Percentiles rank a stretch among this genome's conserved stretches.
Evolutionary conservation across 2,797 vertebrate species (phyloP).

Genomic region (Cynopterus sphinx): DNA sequence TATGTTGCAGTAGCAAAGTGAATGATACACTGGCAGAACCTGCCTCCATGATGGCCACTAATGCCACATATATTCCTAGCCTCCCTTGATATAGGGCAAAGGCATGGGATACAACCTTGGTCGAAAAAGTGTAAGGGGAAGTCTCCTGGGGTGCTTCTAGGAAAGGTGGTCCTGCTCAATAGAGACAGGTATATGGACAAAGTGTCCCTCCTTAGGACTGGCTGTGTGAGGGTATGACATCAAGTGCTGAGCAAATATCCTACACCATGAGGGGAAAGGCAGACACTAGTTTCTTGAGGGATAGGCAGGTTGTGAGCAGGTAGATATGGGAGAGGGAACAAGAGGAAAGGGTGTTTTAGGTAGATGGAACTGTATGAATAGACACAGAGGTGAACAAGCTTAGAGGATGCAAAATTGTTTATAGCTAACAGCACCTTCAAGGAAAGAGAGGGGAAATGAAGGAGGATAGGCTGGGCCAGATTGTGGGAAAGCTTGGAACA

Average conservation of each 20-base stretch:
- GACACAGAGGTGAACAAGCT: background rate
- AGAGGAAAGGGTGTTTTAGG: background rate
- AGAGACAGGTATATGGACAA: background rate
- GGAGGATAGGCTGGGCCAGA: background rate
- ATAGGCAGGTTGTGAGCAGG: background rate
- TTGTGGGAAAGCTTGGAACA: background rate
- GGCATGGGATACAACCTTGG: background rate
- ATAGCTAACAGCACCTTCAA: background rate
- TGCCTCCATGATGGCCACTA: background rate
- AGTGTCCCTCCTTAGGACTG: background rate
- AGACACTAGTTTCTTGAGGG: background rate
- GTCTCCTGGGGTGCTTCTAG: background rate
- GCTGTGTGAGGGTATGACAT: rapidly evolving
- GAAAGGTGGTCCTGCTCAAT: background rate
- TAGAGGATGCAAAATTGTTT: background rate
- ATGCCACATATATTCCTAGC: background rate
- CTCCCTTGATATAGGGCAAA: background rate
- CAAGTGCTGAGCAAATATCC: background rate
- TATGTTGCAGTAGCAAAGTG: background rate
- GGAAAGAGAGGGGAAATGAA: background rate
- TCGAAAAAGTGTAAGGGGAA: background rate
- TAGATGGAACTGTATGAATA: background rate
- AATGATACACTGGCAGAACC: background rate
- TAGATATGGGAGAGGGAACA: background rate
- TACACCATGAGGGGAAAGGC: background rate